These are phyloP conservation scores for Eutrigla gurnardus DNA, from an alignment of 2,797 vertebrate genomes.

Conservation along the genomic window DNA sequence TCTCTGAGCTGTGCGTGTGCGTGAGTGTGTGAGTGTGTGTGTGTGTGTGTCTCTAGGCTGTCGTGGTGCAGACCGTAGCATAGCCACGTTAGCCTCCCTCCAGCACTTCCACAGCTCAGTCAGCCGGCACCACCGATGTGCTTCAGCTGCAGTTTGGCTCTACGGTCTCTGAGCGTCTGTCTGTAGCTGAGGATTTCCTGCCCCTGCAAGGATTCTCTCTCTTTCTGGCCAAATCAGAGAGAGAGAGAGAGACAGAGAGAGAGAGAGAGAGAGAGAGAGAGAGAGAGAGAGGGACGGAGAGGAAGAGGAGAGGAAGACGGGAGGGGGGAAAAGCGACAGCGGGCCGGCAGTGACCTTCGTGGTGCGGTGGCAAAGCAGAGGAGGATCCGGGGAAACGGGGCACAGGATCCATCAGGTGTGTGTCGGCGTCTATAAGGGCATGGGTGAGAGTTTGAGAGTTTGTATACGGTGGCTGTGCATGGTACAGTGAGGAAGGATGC, in stretches of 20 bases:
- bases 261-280: constrained; percentile 36
- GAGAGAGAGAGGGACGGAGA: constrained; percentile 12
- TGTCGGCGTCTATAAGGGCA: constrained; percentile 60
- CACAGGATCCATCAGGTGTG: constrained; percentile 78
- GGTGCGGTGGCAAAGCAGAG: constrained; percentile 62
- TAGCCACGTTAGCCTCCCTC: constrained; percentile 66
- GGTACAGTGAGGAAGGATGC: constrained; percentile 1
- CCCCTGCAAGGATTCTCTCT: constrained; percentile 63
- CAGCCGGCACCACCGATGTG: constrained; percentile 57
- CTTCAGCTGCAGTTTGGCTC: constrained; percentile 51
- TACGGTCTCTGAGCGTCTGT: constrained; percentile 53
- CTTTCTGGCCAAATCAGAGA: constrained; percentile 50
- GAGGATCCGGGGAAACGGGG: constrained; percentile 40
- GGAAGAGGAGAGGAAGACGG: constrained; percentile 38
- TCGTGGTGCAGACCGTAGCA: constrained; percentile 64
- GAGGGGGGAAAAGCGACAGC: constrained; percentile 48
- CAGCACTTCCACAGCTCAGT: constrained; percentile 56
- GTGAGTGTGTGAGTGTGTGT: not conserved
- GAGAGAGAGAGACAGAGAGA: constrained; percentile 27
- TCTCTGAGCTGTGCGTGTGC: constrained; percentile 54
- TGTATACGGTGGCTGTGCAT: constrained; percentile 26
- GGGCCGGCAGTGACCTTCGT: constrained; percentile 74
- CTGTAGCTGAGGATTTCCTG: constrained; percentile 71
- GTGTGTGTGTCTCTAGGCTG: constrained; percentile 48
- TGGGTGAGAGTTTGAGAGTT: constrained; percentile 39